Base-by-base conservation (phyloP, 2,888 invertebrate species). In the Phrixothrix hirtus region DNA sequence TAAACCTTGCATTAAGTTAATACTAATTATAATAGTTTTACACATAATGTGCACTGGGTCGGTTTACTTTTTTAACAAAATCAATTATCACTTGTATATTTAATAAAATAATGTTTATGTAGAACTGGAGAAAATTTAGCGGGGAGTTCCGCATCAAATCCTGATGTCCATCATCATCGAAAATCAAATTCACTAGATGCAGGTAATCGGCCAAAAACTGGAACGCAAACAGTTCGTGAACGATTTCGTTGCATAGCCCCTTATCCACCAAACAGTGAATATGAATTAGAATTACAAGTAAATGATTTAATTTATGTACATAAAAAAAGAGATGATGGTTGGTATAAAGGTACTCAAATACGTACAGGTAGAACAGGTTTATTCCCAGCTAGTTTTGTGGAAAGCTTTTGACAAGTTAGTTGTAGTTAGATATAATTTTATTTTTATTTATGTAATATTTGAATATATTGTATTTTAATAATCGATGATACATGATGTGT, bases 341-440 rank as follows among this genome's bases (percentile, higher is more conserved):
- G 95, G 95, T 95, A 90, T 77, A 94, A 94, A 72, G 95, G 95
- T 12, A 94, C 92, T 0, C 83, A 92, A 62, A 88, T 92, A 62
- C 83, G 93, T 46, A 94, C 93, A 1, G 94, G 95, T 26, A 88
- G 92, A 64, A 92, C 92, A 2, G 95, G 95, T n/a, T 81, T 95
- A 31, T 95, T 95, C 77, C 95, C 95, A 1, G 93, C 94, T 38
- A 95, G 92, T 71, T 95, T 95, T 78, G 95, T 95, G 9, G 90
- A 91, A 54, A 67, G 45, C 41, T 55, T 55, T 55, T 55, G 55
- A 55, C 43, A 25, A 31, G 41, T 14, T 25, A 10, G 21, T 15
- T 35, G 29, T 25, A 26, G 35, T 32, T 52, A 52, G 46, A 15
- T 38, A 25, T 34, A 44, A 30, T 41, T 30, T 30, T 30, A 17